A percentile compares a stretch with the other conserved stretches of the same genome.
phyloP scores from a whole-genome alignment of 2,113 vertebrate genomes.

The Bubalus kerabau region DNA sequence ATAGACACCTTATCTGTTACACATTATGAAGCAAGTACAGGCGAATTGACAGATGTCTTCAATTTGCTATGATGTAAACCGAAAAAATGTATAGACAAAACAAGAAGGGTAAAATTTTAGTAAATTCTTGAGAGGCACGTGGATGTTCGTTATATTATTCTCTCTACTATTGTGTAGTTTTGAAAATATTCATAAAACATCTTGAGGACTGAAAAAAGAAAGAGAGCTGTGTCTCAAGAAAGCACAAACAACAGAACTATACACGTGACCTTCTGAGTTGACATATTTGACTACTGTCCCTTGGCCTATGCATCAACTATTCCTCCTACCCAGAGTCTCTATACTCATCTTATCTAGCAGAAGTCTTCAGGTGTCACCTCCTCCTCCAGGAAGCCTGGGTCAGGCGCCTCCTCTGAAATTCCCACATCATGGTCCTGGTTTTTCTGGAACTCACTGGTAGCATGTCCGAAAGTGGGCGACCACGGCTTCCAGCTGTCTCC shows the following conservation, averaged over 20 bases:
- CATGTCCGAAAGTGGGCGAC: fast-evolving
- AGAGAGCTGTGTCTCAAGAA: background rate
- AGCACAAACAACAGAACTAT: background rate
- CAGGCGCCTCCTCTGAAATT: background rate
- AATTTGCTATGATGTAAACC: background rate
- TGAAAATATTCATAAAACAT: constrained; percentile 2
- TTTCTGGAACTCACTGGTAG: background rate
- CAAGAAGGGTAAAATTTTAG: background rate
- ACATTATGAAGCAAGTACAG: background rate
- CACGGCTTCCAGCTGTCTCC: fast-evolving
- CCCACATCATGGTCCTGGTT: background rate
- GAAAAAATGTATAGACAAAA: background rate
- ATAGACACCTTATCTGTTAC: background rate
- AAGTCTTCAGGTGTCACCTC: background rate
- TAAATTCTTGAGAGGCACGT: background rate
- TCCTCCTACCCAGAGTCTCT: background rate
- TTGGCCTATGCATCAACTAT: background rate
- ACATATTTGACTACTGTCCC: background rate
- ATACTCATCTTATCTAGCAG: background rate
- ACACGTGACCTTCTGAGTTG: background rate
- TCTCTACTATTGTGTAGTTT: background rate
- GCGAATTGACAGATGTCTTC: background rate
- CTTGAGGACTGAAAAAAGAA: background rate
- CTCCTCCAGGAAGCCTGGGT: background rate
- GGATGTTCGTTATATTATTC: background rate